phyloP scores from a whole-genome alignment of 2,888 invertebrate genomes.

The Dendrolimus pini region DNA sequence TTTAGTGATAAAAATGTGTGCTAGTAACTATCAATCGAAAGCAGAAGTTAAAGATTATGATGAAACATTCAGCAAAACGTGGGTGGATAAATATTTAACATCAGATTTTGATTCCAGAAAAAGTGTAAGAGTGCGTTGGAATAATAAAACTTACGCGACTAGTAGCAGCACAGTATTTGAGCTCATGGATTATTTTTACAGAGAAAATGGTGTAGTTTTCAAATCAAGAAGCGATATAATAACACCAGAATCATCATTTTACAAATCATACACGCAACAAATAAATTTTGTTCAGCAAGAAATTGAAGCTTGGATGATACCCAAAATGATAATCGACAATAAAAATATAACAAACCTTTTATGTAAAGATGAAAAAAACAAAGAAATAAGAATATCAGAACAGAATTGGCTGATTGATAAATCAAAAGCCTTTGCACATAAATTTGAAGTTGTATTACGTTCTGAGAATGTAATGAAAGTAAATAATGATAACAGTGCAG shows the following conservation, averaged over 20 bases:
- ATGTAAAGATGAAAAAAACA: constrained; percentile 18
- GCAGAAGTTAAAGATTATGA: constrained; percentile 14
- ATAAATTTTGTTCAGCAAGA: constrained; percentile 41
- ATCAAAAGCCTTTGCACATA: constrained; percentile 43
- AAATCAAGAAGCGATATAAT: constrained; percentile 44
- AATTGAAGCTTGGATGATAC: constrained; percentile 60
- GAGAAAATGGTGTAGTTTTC: constrained; percentile 34
- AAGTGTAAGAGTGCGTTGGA: constrained; percentile 53
- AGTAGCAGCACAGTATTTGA: constrained; percentile 55
- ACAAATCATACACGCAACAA: constrained; percentile 25
- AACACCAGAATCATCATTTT: constrained; percentile 29
- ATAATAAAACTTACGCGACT: constrained; percentile 43
- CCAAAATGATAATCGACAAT: constrained; percentile 32
- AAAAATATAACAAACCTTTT: constrained; percentile 11
- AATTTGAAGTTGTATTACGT: constrained; percentile 46
- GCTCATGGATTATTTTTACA: constrained; percentile 45
- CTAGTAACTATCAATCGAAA: constrained; percentile 13
- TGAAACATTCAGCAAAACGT: constrained; percentile 33
- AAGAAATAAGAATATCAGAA: constrained; percentile 33
- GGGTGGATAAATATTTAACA: constrained; percentile 43
- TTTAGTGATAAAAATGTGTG: constrained; percentile 36
- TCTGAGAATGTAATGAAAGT: constrained; percentile 30
- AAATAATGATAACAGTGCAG: constrained; percentile 30
- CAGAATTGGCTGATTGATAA: constrained; percentile 49
- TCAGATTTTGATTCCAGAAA: constrained; percentile 38